Evolutionary conservation across 2,113 vertebrate genomes (phyloP).

Genomic region (Sinocyclocheilus anophthalmus): DNA sequence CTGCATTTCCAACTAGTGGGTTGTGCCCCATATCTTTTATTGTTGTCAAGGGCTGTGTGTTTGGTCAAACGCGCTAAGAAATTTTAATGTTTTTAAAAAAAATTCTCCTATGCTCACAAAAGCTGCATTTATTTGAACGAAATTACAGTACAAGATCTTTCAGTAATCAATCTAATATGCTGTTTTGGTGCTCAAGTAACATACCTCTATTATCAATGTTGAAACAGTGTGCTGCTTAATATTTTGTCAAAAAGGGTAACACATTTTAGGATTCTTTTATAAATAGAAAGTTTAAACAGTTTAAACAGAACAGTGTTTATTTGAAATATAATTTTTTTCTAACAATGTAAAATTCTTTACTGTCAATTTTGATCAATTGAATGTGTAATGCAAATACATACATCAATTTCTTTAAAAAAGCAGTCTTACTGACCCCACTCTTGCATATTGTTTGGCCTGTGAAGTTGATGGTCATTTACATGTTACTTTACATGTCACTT

Average conservation of each 20-base stretch:
- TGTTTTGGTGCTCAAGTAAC: neutral
- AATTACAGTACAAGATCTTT: neutral
- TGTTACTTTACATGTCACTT: too few relatives aligned
- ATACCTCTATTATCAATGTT: neutral
- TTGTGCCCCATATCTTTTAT: neutral
- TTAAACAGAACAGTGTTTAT: neutral
- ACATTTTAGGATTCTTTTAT: neutral
- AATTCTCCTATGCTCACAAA: neutral
- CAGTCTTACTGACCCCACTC: neutral
- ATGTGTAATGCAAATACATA: neutral
- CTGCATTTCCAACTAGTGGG: neutral
- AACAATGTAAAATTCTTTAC: neutral
- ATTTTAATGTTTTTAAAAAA: neutral
- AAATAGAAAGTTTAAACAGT: neutral
- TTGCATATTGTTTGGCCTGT: neutral
- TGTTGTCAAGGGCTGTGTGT: neutral
- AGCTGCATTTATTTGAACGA: neutral
- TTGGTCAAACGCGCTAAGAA: neutral
- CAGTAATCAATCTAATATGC: neutral
- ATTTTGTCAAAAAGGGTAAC: neutral
- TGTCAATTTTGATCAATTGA: neutral
- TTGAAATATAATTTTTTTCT: neutral
- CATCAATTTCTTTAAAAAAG: neutral
- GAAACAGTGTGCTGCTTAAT: neutral
- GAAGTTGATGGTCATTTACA: neutral